Evolutionary conservation across 2,797 vertebrate species (phyloP), one percentile per base, ranked within the genome.

Genomic region (Bradypodion ventrale): DNA sequence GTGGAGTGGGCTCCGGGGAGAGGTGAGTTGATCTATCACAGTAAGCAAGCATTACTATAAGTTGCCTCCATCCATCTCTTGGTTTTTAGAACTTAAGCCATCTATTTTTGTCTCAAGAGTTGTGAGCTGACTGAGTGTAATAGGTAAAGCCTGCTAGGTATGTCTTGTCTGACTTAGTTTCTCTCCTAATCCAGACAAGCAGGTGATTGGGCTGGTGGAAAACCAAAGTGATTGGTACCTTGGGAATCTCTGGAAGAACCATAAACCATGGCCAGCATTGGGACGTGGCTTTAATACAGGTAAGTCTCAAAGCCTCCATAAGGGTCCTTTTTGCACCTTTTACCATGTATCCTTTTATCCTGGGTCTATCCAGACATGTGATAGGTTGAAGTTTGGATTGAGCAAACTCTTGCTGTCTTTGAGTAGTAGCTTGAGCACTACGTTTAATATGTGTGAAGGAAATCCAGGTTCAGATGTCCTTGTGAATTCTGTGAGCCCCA

Each of bases 151-250:
- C 19, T 40, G 6, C 37, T 75, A 9, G 21, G 12, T 80, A 19
- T 42, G 2, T 1, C 1, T 76, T 32, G 21, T 60, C 68, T 75
- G 15, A 37, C 65, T 42, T 83, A 2, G 85, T 5, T 88, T 87
- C 72, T 85, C 60, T 56, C 62, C 83, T 63, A 82, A 85, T 88
- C 63, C 93, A 99, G 98, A 98, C 65, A 97, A 98, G 83, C 98
- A 99, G 93, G 97, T 97, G 91, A 98, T 99, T 2, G 98, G 98
- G 69, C 95, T 99, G 78, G 98, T 99, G 93, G 98, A 99, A 95
- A 99, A 99, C 94, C 98, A 99, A 95, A 99, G 98, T 0, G 96
- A 99, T 93, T 99, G 98, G 98, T 99, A 99, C 92, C 95, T 99
- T 86, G 98, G 98, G 59, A 99, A 99, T 92, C 94, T 99, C 68